A percentile compares a stretch with the other conserved stretches of the same genome.
Evolutionary conservation across 2,113 vertebrate genomes (phyloP).

Genomic region (Lasiurus borealis): DNA sequence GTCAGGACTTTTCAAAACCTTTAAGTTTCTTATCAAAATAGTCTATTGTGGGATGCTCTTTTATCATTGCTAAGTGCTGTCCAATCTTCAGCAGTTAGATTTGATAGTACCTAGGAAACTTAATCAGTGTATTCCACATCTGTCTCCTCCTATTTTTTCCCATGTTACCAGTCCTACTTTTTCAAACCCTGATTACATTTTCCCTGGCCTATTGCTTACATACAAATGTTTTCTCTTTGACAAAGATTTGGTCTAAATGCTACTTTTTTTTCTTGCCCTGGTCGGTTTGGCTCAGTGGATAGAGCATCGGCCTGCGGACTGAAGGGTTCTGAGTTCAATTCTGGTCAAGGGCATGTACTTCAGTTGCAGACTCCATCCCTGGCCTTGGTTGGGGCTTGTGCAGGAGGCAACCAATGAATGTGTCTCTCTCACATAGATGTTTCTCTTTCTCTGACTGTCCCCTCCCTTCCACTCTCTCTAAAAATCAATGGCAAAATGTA

Average conservation of each 20-base stretch:
- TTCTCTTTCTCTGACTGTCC: too few relatives aligned
- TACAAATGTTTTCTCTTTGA: conserved; percentile 40
- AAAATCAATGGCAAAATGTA: too few relatives aligned
- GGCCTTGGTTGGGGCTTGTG: too few relatives aligned
- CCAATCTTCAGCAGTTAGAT: conserved; percentile 48
- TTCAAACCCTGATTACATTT: conserved; percentile 27
- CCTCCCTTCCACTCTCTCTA: too few relatives aligned
- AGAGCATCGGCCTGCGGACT: too few relatives aligned
- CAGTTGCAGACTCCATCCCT: too few relatives aligned
- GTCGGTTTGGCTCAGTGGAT: too few relatives aligned
- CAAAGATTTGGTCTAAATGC: conserved; percentile 18
- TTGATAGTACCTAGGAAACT: conserved; percentile 55
- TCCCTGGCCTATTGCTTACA: not conserved
- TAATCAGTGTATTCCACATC: conserved; percentile 20
- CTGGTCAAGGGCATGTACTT: too few relatives aligned
- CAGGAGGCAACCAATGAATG: too few relatives aligned
- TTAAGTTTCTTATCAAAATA: conserved; percentile 71
- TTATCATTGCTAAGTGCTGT: conserved; percentile 64
- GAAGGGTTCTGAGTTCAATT: too few relatives aligned
- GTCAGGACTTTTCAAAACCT: conserved; percentile 60
- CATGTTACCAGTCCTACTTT: conserved; percentile 31
- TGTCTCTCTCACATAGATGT: too few relatives aligned
- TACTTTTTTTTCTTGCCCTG: not conserved
- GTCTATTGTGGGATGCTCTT: conserved; percentile 55
- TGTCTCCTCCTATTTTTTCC: not conserved